phyloP scores from a whole-genome alignment of 2,113 vertebrate genomes.

The Sus scrofa region DNA sequence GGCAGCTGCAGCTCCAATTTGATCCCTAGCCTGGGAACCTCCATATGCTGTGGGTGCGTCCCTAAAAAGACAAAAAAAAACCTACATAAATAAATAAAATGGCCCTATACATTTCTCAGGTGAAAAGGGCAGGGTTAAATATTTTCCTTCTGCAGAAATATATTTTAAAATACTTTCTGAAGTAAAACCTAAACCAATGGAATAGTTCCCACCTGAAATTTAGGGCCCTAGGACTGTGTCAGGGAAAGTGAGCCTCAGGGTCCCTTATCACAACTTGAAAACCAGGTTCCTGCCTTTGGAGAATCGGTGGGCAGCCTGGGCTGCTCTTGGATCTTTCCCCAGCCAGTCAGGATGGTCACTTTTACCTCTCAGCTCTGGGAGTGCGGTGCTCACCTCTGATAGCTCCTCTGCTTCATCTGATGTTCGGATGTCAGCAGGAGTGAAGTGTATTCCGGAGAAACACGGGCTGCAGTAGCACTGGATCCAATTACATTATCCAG shows the following conservation, averaged over 20 bases:
- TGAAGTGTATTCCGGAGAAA: neutral
- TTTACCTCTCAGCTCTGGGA: neutral
- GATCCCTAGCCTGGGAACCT: too few relatives aligned
- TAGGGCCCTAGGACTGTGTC: neutral
- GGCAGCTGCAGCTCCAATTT: too few relatives aligned
- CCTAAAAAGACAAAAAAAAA: too few relatives aligned
- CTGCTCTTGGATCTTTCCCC: neutral
- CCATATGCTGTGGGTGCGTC: too few relatives aligned
- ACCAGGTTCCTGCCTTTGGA: neutral
- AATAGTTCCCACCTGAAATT: neutral
- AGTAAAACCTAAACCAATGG: neutral
- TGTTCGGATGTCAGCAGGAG: neutral
- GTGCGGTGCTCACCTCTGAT: accelerated
- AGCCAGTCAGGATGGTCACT: accelerated
- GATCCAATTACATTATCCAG: neutral
- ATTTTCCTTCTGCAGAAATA: neutral
- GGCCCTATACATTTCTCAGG: neutral
- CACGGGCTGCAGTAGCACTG: neutral
- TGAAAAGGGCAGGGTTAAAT: neutral
- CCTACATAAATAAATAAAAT: constrained; percentile 47
- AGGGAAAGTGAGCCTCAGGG: neutral
- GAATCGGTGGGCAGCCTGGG: neutral
- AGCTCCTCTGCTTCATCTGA: neutral
- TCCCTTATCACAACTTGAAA: neutral
- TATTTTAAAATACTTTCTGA: neutral